Evolutionary conservation across 1,140 invertebrate species (phyloP).

Genomic region (Trachelipus rathkii): DNA sequence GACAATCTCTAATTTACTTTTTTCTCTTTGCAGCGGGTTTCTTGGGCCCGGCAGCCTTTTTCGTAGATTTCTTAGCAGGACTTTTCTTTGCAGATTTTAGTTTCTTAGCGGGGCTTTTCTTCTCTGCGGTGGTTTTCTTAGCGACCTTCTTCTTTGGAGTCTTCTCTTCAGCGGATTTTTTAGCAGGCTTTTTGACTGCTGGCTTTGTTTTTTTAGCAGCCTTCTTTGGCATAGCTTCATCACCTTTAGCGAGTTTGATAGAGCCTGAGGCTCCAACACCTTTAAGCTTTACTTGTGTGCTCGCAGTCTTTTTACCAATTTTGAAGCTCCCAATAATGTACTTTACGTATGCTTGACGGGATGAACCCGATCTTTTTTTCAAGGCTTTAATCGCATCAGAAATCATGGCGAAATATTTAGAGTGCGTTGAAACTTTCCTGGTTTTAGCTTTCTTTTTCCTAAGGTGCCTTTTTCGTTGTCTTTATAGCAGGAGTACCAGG

Average conservation of each 20-base stretch:
- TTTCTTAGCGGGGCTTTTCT: constrained; percentile 34
- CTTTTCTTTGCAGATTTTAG: constrained; percentile 29
- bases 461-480: too few species aligned
- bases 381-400: constrained; percentile 58
- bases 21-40: constrained; percentile 35
- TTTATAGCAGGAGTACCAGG: too few species aligned
- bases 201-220: not conserved
- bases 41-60: constrained; percentile 42
- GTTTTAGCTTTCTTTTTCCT: too few species aligned
- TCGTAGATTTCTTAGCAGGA: constrained; percentile 28
- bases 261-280: constrained; percentile 61
- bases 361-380: constrained; percentile 60
- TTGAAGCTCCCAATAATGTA: constrained; percentile 60
- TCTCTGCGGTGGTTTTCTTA: constrained; percentile 28
- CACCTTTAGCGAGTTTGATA: constrained; percentile 55
- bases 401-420: constrained; percentile 51
- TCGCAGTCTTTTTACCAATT: constrained; percentile 56
- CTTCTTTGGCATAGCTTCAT: constrained; percentile 21
- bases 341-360: constrained; percentile 62
- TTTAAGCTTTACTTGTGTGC: constrained; percentile 57
- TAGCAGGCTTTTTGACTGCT: constrained; percentile 5
- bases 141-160: constrained; percentile 33
- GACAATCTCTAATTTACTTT: constrained; percentile 30
- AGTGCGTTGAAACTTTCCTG: constrained; percentile 44
- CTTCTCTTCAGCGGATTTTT: constrained; percentile 44